Evolutionary conservation across 35 echinoderm and acorn worm species (phyloP).

Genomic region (Apostichopus californicus): DNA sequence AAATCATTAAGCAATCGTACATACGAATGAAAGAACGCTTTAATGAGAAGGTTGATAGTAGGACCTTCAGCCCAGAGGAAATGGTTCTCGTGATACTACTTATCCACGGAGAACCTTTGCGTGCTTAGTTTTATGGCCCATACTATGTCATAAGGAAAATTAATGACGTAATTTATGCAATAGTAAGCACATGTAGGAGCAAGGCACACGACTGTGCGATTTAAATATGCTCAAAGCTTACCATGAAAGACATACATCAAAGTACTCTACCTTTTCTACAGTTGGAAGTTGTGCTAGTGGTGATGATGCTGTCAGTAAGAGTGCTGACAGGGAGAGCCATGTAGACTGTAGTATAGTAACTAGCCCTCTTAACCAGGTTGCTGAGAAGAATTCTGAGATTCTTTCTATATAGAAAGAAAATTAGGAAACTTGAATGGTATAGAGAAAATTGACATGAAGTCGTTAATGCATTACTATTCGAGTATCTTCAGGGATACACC

Average conservation of each 20-base stretch:
- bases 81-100: conserved; percentile 61
- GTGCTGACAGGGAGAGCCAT: not conserved
- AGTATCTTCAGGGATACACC: not conserved
- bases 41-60: conserved; percentile 55
- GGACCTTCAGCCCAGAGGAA: conserved; percentile 44
- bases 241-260: not conserved
- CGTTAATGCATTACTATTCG: not conserved
- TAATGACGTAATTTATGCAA: conserved; percentile 69
- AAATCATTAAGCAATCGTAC: conserved; percentile 48
- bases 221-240: conserved; percentile 26
- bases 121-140: too few relatives aligned
- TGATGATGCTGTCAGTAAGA: too few relatives aligned
- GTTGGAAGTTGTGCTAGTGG: too few relatives aligned
- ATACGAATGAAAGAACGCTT: conserved; percentile 65
- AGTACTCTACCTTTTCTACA: not conserved
- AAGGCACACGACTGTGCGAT: conserved; percentile 17
- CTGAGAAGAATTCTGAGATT: not conserved
- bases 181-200: conserved; percentile 56
- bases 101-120: conserved; percentile 37
- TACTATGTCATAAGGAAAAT: conserved; percentile 54
- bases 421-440: not conserved
- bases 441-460: not conserved
- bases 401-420: not conserved
- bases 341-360: not conserved
- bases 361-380: not conserved